Evolutionary conservation across 1,140 invertebrate genomes (phyloP).

Genomic region (Diprion similis): DNA sequence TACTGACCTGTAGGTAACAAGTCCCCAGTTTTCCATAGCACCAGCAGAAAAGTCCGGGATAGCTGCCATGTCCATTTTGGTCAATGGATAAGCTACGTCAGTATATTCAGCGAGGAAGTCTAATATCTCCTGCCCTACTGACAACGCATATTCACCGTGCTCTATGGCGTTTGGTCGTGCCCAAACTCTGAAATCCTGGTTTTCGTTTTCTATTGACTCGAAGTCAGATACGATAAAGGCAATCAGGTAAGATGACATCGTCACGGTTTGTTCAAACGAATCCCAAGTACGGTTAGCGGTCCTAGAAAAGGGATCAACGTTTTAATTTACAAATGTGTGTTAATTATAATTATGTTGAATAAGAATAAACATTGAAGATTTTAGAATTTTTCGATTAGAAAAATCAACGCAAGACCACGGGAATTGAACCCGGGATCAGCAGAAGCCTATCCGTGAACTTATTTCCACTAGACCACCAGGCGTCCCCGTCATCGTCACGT

Average conservation of each 20-base stretch:
- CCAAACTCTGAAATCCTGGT: constrained; percentile 56
- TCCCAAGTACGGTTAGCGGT: constrained; percentile 61
- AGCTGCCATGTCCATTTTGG: constrained; percentile 75
- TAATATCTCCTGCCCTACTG: constrained; percentile 60
- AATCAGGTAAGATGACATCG: constrained; percentile 88
- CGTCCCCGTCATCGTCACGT: no score
- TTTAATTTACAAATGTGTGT: no score
- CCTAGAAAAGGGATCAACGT: constrained; percentile 19
- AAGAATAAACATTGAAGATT: no score
- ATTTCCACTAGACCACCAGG: no score
- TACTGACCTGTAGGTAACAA: constrained; percentile 67
- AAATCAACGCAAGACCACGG: no score
- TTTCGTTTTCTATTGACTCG: not conserved
- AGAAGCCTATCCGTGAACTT: no score
- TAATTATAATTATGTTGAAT: no score
- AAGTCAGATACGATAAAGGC: constrained; percentile 70
- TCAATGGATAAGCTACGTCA: constrained; percentile 51
- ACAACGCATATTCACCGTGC: constrained; percentile 62
- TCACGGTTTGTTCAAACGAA: constrained; percentile 68
- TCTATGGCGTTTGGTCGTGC: constrained; percentile 65
- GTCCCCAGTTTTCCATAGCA: constrained; percentile 65
- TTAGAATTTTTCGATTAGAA: no score
- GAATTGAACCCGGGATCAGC: no score
- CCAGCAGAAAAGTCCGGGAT: constrained; percentile 67
- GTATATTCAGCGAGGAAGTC: constrained; percentile 49